phyloP scores from a whole-genome alignment of 2,888 invertebrate species.

The Phyto melanocephala region DNA sequence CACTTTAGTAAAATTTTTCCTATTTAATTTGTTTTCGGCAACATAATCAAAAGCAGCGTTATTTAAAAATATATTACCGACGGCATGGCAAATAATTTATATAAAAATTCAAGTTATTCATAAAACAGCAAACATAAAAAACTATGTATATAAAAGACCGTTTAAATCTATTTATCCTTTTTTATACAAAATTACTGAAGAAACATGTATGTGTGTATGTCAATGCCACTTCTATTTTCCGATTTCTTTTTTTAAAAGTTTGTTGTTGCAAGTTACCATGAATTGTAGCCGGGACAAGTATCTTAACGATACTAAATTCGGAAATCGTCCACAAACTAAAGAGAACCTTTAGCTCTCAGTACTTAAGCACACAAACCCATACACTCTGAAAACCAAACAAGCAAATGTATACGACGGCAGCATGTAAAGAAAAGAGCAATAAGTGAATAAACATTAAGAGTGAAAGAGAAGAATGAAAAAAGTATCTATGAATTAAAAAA shows the following conservation, averaged over 20 bases:
- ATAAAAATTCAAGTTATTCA: not conserved
- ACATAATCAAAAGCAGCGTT: no score
- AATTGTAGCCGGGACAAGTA: slow-evolving; percentile 60
- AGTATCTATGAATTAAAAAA: slow-evolving; percentile 35
- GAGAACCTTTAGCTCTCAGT: slow-evolving; percentile 33
- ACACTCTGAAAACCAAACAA: no score
- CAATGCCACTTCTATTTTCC: not conserved
- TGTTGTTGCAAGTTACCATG: slow-evolving; percentile 8
- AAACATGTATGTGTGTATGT: no score
- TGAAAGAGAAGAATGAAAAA: slow-evolving; percentile 17
- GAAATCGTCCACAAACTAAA: slow-evolving; percentile 19
- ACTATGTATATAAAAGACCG: no score
- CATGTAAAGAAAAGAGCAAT: not conserved
- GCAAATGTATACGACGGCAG: no score
- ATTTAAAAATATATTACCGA: no score
- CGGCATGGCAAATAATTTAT: no score
- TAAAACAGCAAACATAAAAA: not conserved
- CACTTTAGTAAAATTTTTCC: no score
- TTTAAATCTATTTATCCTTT: not conserved
- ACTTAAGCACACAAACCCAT: not conserved
- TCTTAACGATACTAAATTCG: slow-evolving; percentile 61
- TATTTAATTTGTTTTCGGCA: no score
- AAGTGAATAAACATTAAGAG: not conserved
- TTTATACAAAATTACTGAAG: not conserved
- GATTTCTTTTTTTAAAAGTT: not conserved